phyloP scores from a whole-genome alignment of 1,140 invertebrate genomes.

The Phthorimaea operculella region DNA sequence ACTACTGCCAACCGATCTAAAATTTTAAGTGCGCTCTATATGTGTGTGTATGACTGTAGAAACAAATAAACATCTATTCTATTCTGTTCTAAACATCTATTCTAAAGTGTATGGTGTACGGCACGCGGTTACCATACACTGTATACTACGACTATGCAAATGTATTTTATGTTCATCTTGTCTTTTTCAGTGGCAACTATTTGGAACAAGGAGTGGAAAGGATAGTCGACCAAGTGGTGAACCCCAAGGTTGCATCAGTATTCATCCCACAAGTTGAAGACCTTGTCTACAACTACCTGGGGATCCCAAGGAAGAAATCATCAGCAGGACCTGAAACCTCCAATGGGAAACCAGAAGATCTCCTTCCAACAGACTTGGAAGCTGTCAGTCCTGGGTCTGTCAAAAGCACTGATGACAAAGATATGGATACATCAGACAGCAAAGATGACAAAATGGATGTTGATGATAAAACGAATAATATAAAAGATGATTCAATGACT shows the following conservation, averaged over 20 bases:
- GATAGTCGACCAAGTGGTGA: conserved; percentile 95
- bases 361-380: conserved; percentile 80
- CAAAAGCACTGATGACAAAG: conserved; percentile 65
- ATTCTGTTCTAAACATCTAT: no score
- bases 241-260: conserved; percentile 88
- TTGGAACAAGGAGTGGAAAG: conserved; percentile 88
- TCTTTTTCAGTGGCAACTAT: conserved; percentile 76
- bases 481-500: conserved; percentile 74
- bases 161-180: no score
- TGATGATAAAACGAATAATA: conserved; percentile 67
- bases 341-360: conserved; percentile 62
- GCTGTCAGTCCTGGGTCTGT: conserved; percentile 82
- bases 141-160: no score
- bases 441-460: conserved; percentile 35
- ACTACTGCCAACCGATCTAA: no score
- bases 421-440: conserved; percentile 37
- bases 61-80: no score
- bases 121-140: no score
- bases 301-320: conserved; percentile 69
- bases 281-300: conserved; percentile 88
- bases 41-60: no score
- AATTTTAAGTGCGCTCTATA: no score
- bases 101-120: no score
- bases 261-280: conserved; percentile 93
- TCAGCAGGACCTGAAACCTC: conserved; percentile 34